Evolutionary conservation across 2,888 invertebrate species (phyloP).

Genomic region (Euproctis similis): DNA sequence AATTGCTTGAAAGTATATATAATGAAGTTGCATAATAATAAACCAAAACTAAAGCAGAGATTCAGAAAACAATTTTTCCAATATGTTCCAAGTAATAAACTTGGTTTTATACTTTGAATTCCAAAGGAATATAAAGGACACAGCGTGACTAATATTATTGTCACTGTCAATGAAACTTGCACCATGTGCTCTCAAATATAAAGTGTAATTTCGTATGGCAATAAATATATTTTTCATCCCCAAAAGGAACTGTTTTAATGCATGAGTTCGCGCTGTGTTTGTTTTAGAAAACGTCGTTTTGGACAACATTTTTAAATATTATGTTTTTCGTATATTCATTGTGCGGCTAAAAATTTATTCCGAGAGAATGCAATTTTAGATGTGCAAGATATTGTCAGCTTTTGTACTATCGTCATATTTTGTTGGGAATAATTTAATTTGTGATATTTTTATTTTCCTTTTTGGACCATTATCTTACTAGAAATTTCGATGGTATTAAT

Average conservation of each 20-base stretch:
- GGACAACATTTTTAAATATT: neutral
- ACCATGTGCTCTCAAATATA: rapidly evolving
- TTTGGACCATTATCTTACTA: no score
- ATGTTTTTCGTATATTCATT: neutral
- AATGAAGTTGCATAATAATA: neutral
- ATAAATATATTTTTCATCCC: slow-evolving; percentile 7
- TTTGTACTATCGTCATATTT: no score
- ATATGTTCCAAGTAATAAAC: slow-evolving; percentile 53
- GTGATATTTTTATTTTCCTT: no score
- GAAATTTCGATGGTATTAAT: no score
- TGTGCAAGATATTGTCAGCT: no score
- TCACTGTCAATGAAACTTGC: neutral
- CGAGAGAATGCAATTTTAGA: neutral
- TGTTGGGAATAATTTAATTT: no score
- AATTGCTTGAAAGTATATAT: no score
- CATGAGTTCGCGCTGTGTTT: slow-evolving; percentile 19
- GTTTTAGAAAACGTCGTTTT: slow-evolving; percentile 12
- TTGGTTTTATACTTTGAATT: slow-evolving; percentile 38
- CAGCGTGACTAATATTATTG: slow-evolving; percentile 18
- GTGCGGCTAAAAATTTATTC: neutral
- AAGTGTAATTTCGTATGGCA: slow-evolving; percentile 2
- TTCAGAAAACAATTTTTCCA: slow-evolving; percentile 31
- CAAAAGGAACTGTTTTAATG: slow-evolving; percentile 24
- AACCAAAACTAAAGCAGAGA: slow-evolving; percentile 9
- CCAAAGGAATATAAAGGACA: slow-evolving; percentile 39